A percentile compares a stretch with the other conserved stretches of the same genome.
Evolutionary conservation across 2,888 invertebrate genomes (phyloP).

Genomic region (Baronia brevicornis): DNA sequence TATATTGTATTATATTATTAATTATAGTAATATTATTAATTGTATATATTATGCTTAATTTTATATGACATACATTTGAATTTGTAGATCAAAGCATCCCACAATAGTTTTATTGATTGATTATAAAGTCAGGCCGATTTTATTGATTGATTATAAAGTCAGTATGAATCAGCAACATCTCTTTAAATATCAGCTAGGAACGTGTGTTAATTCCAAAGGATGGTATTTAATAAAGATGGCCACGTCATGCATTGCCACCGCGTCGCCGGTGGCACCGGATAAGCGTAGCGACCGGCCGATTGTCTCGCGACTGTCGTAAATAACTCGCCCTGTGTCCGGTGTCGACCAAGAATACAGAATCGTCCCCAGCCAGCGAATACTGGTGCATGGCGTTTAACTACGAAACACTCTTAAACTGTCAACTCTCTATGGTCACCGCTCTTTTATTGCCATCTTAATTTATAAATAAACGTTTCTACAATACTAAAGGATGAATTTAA

Average conservation of each 20-base stretch:
- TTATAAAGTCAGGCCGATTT: too few species aligned
- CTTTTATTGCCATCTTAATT: conserved; percentile 15
- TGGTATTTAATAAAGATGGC: conserved; percentile 66
- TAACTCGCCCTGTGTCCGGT: conserved; percentile 68
- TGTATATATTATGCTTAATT: too few species aligned
- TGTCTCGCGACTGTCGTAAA: conserved; percentile 71
- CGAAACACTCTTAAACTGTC: conserved; percentile 12
- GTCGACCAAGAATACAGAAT: conserved; percentile 62
- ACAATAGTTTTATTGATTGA: too few species aligned
- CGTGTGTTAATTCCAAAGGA: conserved; percentile 63
- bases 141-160: too few species aligned
- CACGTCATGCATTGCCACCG: conserved; percentile 65
- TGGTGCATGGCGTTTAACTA: conserved; percentile 23
- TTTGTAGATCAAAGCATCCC: too few species aligned
- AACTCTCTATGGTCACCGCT: conserved; percentile 4
- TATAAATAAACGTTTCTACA: conserved; percentile 22
- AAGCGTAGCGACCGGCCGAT: conserved; percentile 65
- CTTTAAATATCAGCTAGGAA: conserved; percentile 55
- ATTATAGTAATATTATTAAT: too few species aligned
- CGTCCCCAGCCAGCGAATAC: conserved; percentile 52
- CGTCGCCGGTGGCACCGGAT: conserved; percentile 66
- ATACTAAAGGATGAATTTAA: conserved; percentile 23
- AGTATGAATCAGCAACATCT: conserved; percentile 39
- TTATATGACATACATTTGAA: too few species aligned
- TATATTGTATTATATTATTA: too few species aligned